Evolutionary conservation across 1,140 invertebrate genomes (phyloP).

Genomic region (Schlechtendalia chinensis): DNA sequence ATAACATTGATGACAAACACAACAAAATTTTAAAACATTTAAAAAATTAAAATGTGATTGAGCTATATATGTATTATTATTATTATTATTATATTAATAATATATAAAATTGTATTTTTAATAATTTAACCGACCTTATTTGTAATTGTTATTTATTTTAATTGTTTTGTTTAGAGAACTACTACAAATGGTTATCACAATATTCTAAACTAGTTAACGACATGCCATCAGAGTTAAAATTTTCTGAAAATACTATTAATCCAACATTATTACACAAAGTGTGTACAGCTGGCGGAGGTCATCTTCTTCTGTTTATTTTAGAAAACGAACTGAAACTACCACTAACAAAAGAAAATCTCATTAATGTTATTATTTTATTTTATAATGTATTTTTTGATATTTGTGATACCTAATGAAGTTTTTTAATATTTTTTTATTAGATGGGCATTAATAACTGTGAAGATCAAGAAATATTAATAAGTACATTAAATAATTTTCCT

Average conservation of each 20-base stretch:
- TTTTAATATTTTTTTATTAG: neutral
- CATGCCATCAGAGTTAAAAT: conserved; percentile 32
- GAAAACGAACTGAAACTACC: conserved; percentile 17
- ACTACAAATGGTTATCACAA: conserved; percentile 34
- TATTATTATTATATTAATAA: too few relatives aligned
- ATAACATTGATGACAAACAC: too few relatives aligned
- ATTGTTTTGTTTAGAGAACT: conserved; percentile 19
- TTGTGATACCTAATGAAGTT: neutral
- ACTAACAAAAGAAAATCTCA: conserved; percentile 23
- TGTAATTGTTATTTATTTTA: neutral
- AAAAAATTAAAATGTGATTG: too few relatives aligned
- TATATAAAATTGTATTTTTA: too few relatives aligned
- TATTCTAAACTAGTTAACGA: conserved; percentile 22
- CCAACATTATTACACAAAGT: conserved; percentile 33
- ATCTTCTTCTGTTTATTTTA: conserved; percentile 30
- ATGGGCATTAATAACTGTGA: conserved; percentile 9
- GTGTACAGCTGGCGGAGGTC: conserved; percentile 35
- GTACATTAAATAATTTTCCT: conserved; percentile 21
- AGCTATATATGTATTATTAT: too few relatives aligned
- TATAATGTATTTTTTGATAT: conserved; percentile 3
- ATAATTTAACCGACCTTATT: neutral
- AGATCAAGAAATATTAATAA: conserved; percentile 43
- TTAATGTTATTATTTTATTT: conserved; percentile 7
- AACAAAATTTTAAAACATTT: too few relatives aligned
- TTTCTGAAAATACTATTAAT: neutral